Base-by-base conservation (phyloP, 2,113 vertebrate genomes). In the Psittacula cyanocephala region DNA sequence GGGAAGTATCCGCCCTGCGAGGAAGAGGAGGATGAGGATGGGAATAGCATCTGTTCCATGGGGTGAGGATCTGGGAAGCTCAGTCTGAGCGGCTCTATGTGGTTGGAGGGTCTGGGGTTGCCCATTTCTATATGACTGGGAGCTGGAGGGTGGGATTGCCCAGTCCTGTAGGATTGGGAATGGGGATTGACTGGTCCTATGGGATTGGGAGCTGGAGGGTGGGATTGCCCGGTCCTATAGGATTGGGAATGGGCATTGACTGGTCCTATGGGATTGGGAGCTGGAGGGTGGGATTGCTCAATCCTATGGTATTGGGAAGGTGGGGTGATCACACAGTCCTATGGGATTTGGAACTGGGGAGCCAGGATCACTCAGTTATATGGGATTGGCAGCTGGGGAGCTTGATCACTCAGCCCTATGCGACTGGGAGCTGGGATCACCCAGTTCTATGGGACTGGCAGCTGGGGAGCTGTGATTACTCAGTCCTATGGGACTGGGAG, bases 1-100 rank as follows among this genome's bases (percentile, higher is more conserved):
- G 99, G 99, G 95, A 99, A 99, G 95, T 99, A 99, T 7, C 99
- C 99, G 0, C 99, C 99, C 99, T 99, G 91, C 0, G 11, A 41
- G 64, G 47, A 69, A 63, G 29, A 96, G 52, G 55, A 95, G 47
- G 49, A n/a, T 57, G 76, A 88, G 22, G 37, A 31, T 91, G 65
- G 89, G 81, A 47, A 92, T 55, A 64, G 0, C 47, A 52, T 33
- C 60, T 20, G 77, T 10, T 20, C 69, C 25, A 3, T 0, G 2
- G 87, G 55, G 13, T 31, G n/a, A 35, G 28, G 22, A 17, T 10
- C 10, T 16, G 74, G 53, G 49, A 10, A 53, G 2, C 68, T 69
- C 43, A 4, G 24, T 6, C 13, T 55, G 70, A 62, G 1, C 7
- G 5, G 25, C 11, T 29, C 76, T 37, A 4, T 0, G 25, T 4